phyloP scores from a whole-genome alignment of 2,888 invertebrate genomes.

The Noctuana brunneofusca region DNA sequence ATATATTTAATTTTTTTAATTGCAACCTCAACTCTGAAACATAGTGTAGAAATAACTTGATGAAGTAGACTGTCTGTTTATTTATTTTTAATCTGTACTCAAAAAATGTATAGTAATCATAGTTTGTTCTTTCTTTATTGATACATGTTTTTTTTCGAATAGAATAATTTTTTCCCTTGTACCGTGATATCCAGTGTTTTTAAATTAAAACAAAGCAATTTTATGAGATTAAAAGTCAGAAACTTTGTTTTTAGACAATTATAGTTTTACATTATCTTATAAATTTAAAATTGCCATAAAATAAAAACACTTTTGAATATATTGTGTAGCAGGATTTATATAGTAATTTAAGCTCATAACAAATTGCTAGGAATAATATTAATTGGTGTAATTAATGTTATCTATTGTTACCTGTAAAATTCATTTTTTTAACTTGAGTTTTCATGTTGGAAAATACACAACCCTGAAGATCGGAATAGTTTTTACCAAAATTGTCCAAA shows the following conservation, averaged over 20 bases:
- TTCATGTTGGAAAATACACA: neutral
- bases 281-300: constrained; percentile 15
- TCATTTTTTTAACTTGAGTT: neutral
- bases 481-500: too few species aligned
- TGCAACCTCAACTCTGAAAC: constrained; percentile 46
- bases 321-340: neutral
- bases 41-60: constrained; percentile 37
- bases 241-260: constrained; percentile 29
- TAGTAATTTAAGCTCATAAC: neutral
- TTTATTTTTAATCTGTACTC: constrained; percentile 39
- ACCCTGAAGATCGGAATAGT: too few species aligned
- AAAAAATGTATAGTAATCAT: constrained; percentile 29
- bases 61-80: constrained; percentile 47
- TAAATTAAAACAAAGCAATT: constrained; percentile 16
- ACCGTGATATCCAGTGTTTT: constrained; percentile 26
- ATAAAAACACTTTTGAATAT: neutral
- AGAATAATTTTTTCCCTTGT: neutral
- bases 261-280: constrained; percentile 23
- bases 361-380: neutral
- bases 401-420: neutral
- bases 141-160: neutral
- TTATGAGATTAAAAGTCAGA: constrained; percentile 34
- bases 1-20: constrained; percentile 62
- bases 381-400: too few species aligned
- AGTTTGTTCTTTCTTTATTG: constrained; percentile 30